Conservation (phyloP, 2,113 vertebrate species). For the Cygnus atratus region DNA sequence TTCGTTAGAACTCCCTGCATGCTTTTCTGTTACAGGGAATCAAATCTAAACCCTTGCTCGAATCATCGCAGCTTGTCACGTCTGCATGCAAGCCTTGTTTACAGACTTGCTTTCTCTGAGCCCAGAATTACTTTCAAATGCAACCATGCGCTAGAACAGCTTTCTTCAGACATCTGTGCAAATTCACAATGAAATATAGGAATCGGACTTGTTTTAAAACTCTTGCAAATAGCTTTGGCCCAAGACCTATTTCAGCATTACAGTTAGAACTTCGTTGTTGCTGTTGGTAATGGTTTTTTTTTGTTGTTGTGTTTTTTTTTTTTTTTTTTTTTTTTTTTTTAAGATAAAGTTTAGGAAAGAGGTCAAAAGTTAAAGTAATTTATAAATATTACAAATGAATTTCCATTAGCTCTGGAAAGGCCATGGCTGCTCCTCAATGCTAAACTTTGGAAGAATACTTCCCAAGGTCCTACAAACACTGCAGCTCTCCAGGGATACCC, state of each 20-base stretch:
- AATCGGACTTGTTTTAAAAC: neutral
- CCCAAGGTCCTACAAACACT: conserved; percentile 55
- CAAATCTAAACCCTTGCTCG: neutral
- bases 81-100: neutral
- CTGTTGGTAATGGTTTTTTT: too few species aligned
- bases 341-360: conserved; percentile 14
- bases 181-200: neutral
- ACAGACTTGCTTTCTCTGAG: neutral
- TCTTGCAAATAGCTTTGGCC: neutral
- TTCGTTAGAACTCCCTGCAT: neutral
- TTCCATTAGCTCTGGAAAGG: conserved; percentile 33
- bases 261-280: neutral
- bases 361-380: conserved; percentile 58
- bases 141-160: neutral
- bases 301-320: neutral
- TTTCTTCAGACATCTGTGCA: neutral
- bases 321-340: neutral
- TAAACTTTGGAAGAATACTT: conserved; percentile 52
- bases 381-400: conserved; percentile 54
- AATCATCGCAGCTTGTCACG: neutral
- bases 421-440: neutral
- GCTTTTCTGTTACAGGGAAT: neutral
- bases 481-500: conserved; percentile 42
- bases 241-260: neutral
- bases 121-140: neutral